Evolutionary conservation across 2,797 vertebrate genomes (phyloP).

Genomic region (Tympanoctomys barrerae): DNA sequence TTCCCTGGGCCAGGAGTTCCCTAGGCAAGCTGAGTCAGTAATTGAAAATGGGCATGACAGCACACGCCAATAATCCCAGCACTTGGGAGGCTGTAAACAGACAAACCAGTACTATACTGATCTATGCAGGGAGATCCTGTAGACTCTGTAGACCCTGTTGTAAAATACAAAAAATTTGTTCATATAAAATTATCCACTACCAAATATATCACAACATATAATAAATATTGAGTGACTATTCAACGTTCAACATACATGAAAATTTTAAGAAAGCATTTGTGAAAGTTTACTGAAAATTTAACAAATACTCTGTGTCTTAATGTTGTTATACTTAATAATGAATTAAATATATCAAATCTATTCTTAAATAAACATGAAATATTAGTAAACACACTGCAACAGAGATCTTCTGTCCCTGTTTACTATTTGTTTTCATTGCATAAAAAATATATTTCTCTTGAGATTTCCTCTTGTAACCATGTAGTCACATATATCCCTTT

Average conservation of each 20-base stretch:
- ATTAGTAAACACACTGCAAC: background rate
- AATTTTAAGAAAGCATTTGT: background rate
- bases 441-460: background rate
- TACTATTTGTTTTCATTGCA: background rate
- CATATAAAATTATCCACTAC: background rate
- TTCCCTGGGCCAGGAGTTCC: too few species aligned
- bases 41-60: too few species aligned
- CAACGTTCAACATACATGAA: accelerated
- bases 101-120: too few species aligned
- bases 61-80: too few species aligned
- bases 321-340: background rate
- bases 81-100: too few species aligned
- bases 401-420: background rate
- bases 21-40: too few species aligned
- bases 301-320: background rate
- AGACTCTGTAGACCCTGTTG: too few species aligned
- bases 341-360: background rate
- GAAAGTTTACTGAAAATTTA: background rate
- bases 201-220: background rate
- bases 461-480: background rate
- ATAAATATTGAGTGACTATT: background rate
- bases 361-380: background rate
- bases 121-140: too few species aligned
- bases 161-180: background rate
- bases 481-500: background rate